Percentiles rank a stretch among this genome's conserved stretches.
Conservation (phyloP, 2,888 invertebrate genomes). For the Miltochrista miniata region DNA sequence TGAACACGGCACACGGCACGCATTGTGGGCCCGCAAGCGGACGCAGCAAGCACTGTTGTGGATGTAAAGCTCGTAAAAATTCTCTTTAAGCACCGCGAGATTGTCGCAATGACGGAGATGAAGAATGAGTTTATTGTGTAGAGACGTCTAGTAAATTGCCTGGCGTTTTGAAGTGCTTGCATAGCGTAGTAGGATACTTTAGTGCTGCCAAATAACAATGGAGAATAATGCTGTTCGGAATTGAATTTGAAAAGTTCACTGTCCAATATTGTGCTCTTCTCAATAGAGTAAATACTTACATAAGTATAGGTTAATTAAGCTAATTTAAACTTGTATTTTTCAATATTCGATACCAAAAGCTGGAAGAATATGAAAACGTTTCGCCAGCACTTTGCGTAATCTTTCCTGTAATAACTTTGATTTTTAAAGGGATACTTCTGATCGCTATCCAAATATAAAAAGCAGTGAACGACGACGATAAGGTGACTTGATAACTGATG, state of each 20-base stretch:
- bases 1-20: conserved; percentile 8
- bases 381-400: too few relatives aligned
- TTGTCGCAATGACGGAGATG: conserved; percentile 12
- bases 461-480: too few relatives aligned
- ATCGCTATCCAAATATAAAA: too few relatives aligned
- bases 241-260: background rate
- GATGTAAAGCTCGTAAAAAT: conserved; percentile 14
- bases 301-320: too few relatives aligned
- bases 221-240: background rate
- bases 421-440: too few relatives aligned
- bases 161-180: conserved; percentile 13
- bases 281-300: too few relatives aligned
- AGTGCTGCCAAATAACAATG: too few relatives aligned
- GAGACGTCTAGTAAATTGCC: conserved; percentile 7
- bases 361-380: too few relatives aligned
- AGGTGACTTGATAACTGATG: too few relatives aligned
- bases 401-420: too few relatives aligned
- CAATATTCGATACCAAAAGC: too few relatives aligned
- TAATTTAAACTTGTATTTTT: too few relatives aligned
- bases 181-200: background rate
- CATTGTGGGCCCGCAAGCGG: conserved; percentile 22
- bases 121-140: conserved; percentile 6
- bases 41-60: conserved; percentile 26
- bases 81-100: conserved; percentile 22
- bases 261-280: background rate